phyloP scores from a whole-genome alignment of 2,888 invertebrate genomes.

The Scotopteryx bipunctaria region DNA sequence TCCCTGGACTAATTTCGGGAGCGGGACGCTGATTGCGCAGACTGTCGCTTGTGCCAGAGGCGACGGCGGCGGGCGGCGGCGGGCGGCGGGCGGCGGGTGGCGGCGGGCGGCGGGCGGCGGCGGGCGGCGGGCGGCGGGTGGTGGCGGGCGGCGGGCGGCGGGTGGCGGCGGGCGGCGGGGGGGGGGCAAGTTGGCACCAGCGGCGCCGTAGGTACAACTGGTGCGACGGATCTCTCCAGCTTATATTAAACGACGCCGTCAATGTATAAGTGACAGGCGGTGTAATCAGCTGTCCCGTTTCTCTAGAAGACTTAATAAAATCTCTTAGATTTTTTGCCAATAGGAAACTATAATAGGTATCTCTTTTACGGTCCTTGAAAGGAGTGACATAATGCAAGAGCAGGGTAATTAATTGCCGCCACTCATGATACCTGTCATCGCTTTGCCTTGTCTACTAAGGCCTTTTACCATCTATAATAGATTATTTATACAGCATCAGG shows the following conservation, averaged over 20 bases:
- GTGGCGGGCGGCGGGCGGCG: not conserved
- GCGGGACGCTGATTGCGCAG: too few species aligned
- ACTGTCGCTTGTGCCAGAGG: too few species aligned
- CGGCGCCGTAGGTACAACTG: not conserved
- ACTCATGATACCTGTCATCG: not conserved
- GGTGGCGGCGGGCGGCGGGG: too few species aligned
- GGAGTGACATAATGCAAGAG: not conserved
- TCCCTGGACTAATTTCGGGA: too few species aligned
- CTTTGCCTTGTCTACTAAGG: too few species aligned
- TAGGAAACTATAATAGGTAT: not conserved
- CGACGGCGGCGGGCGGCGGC: not conserved
- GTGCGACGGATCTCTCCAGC: not conserved
- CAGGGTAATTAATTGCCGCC: not conserved
- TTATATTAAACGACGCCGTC: not conserved
- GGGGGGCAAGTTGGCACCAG: too few species aligned
- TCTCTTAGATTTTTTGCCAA: not conserved
- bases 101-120: not conserved
- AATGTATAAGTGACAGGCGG: not conserved
- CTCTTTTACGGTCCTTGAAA: not conserved
- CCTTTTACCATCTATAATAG: too few species aligned
- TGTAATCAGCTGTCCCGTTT: not conserved
- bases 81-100: too few species aligned
- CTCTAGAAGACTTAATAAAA: not conserved
- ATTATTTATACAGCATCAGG: too few species aligned
- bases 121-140: not conserved